Evolutionary conservation across 2,888 invertebrate genomes (phyloP).

Genomic region (Himalopsyche kuldschensis): DNA sequence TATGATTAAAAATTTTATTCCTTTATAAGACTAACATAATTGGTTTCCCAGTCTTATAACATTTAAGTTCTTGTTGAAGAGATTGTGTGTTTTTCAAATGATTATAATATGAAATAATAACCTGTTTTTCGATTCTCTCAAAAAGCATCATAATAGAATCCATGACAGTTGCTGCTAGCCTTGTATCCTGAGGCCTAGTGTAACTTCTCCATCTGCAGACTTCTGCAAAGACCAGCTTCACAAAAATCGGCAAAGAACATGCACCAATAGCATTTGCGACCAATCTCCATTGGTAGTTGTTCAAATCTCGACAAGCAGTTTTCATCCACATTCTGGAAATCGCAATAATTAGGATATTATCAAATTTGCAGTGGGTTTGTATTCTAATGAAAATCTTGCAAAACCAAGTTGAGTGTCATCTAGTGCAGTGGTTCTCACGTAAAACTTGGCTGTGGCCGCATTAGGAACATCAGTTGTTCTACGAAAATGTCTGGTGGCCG

Average conservation of each 20-base stretch:
- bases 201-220: conserved; percentile 97
- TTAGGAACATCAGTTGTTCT: too few relatives aligned
- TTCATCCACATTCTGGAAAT: conserved; percentile 84
- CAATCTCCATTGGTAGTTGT: conserved; percentile 91
- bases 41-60: too few relatives aligned
- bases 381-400: too few relatives aligned
- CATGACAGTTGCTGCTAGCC: conserved; percentile 92
- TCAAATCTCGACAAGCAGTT: conserved; percentile 82
- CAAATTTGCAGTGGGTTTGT: too few relatives aligned
- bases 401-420: too few relatives aligned
- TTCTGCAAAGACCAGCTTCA: conserved; percentile 96
- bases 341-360: background rate
- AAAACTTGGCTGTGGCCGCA: too few relatives aligned
- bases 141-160: conserved; percentile 97
- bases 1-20: too few relatives aligned
- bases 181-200: conserved; percentile 89
- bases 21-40: too few relatives aligned
- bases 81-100: background rate
- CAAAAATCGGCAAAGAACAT: conserved; percentile 94
- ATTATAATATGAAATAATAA: conserved; percentile 44
- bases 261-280: conserved; percentile 91
- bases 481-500: too few relatives aligned
- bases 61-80: background rate
- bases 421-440: too few relatives aligned
- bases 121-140: conserved; percentile 92